A percentile compares a stretch with the other conserved stretches of the same genome.
phyloP scores from a whole-genome alignment of 2,888 invertebrate species.

The Xylophagus ater region DNA sequence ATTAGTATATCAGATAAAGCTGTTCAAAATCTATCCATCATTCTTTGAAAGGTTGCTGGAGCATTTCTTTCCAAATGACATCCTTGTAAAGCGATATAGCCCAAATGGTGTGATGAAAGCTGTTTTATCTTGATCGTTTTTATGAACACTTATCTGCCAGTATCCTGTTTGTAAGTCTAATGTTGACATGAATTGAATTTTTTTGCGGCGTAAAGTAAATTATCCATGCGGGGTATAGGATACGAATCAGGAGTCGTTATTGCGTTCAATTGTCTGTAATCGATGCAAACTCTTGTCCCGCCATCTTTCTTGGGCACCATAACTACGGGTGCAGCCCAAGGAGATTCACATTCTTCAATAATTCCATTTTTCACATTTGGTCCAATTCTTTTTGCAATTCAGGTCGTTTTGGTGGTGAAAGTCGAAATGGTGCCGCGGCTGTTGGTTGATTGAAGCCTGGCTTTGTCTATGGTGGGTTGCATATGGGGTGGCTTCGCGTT shows the following conservation, averaged over 20 bases:
- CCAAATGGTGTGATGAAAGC: conserved; percentile 29
- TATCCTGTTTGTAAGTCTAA: conserved; percentile 30
- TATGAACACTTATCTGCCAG: conserved; percentile 25
- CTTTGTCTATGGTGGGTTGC: conserved; percentile 22
- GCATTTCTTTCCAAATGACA: conserved; percentile 29
- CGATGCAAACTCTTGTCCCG: conserved; percentile 20
- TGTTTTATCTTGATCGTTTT: conserved; percentile 26
- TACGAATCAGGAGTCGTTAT: conserved; percentile 26
- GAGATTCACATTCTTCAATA: conserved; percentile 15
- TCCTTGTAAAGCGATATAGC: conserved; percentile 24
- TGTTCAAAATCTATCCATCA: conserved; percentile 24
- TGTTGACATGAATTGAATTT: conserved; percentile 24
- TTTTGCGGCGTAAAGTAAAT: conserved; percentile 28
- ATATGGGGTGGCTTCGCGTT: neutral
- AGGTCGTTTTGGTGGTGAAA: conserved; percentile 22
- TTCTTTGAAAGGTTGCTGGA: conserved; percentile 24
- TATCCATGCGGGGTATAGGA: conserved; percentile 33
- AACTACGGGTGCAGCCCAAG: conserved; percentile 16
- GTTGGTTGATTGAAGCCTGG: conserved; percentile 25
- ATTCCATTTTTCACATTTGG: conserved; percentile 17
- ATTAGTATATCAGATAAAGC: conserved; percentile 15
- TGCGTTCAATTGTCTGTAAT: conserved; percentile 25
- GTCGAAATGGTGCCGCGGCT: conserved; percentile 26
- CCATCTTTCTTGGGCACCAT: conserved; percentile 23
- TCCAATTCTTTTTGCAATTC: conserved; percentile 6